phyloP scores from a whole-genome alignment of 1,140 invertebrate species.

The Paralvinella palmiformis region DNA sequence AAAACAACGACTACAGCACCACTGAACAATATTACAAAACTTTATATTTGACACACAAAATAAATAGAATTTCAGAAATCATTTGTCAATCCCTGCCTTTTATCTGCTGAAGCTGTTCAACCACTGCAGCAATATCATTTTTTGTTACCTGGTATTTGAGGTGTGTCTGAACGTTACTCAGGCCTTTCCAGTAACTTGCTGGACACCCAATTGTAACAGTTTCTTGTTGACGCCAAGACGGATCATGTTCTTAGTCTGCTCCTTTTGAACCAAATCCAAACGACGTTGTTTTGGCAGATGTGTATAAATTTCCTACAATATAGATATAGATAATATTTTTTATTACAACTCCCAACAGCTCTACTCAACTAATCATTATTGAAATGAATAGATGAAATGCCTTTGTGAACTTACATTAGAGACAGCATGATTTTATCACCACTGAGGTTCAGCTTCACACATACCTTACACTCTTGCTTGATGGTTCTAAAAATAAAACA shows the following conservation, averaged over 20 bases:
- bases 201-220: not conserved
- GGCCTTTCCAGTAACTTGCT: not conserved
- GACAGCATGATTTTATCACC: not conserved
- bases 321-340: not conserved
- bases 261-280: not conserved
- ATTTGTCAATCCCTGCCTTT: not conserved
- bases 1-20: not conserved
- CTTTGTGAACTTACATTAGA: not conserved
- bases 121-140: not conserved
- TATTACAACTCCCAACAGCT: not conserved
- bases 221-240: slow-evolving; percentile 4
- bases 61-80: not conserved
- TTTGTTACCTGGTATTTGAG: not conserved
- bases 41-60: not conserved
- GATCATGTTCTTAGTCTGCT: not conserved
- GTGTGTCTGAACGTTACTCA: not conserved
- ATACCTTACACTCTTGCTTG: slow-evolving; percentile 12
- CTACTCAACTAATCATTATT: no score
- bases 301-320: not conserved
- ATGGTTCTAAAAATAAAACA: not conserved
- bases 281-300: not conserved
- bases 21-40: not conserved
- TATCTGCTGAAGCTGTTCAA: slow-evolving; percentile 5
- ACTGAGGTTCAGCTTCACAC: slow-evolving; percentile 1
- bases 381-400: no score